Conservation (phyloP, 2,113 vertebrate species). For the Rhinichthys klamathensis region DNA sequence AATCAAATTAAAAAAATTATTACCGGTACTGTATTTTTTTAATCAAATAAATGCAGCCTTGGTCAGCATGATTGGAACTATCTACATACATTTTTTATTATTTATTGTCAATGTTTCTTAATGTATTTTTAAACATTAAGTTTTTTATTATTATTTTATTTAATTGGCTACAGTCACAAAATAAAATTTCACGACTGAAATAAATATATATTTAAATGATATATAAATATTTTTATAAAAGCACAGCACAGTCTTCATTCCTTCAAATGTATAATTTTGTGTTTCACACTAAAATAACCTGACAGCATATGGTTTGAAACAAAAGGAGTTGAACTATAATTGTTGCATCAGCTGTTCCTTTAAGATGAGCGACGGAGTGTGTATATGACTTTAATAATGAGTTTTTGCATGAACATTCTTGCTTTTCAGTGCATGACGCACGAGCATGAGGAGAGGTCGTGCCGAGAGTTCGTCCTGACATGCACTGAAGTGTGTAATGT, state of each 20-base stretch:
- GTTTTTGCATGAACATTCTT: not conserved
- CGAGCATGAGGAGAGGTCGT: not conserved
- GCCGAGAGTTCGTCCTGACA: constrained; percentile 24
- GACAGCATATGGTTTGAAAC: not conserved
- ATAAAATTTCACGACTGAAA: too few species aligned
- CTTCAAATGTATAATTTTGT: not conserved
- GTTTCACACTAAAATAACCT: not conserved
- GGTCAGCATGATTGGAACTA: not conserved
- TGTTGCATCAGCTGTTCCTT: not conserved
- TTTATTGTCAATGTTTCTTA: too few species aligned
- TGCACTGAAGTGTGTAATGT: constrained; percentile 23
- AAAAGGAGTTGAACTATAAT: not conserved
- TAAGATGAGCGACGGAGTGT: constrained; percentile 1
- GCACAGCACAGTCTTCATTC: not conserved
- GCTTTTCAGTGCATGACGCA: constrained; percentile 8
- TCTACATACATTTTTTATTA: not conserved
- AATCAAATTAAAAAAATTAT: accelerated
- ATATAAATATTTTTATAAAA: not conserved
- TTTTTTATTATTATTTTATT: not conserved
- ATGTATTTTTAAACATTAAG: too few species aligned
- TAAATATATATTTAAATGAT: not conserved
- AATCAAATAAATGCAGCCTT: not conserved
- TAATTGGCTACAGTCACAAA: too few species aligned
- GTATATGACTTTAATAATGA: constrained; percentile 22
- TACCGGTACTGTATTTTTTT: not conserved